Base-by-base conservation (phyloP, 2,797 vertebrate genomes). In the Hippoglossus hippoglossus region DNA sequence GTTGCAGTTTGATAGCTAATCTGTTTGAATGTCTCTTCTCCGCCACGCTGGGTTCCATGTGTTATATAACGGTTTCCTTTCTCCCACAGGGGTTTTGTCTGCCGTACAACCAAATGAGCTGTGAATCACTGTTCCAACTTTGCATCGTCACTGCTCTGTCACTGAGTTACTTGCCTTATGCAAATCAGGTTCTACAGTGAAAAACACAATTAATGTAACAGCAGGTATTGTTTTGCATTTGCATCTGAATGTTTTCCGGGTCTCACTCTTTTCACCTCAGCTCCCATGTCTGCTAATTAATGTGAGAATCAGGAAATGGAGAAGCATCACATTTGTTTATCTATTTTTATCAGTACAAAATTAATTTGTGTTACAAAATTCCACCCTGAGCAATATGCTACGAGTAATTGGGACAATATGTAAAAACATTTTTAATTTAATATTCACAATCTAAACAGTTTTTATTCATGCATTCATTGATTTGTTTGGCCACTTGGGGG, bases 31-130 rank as follows among this genome's bases (percentile, higher is more conserved):
- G 83, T 73, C 36, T 81, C 44, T 59, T 60, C 81, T 79, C 75
- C 61, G 58, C 79, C 71, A 72, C 41, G 7, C 63, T 71, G 77
- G 56, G 28, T 78, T 71, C 59, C 25, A 58, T 3, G 55, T 51
- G 70, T 89, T 91, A 84, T 58, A 44, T 84, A 90, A 84, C 71
- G 0, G 63, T 24, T 68, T 85, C 39, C 66, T 54, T 66, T 77
- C 51, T 60, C 81, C 77, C 64, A 21, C 50, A 2, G 22, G 77
- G 50, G 66, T 73, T 46, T 46, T 36, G 18, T 73, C 55, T 81
- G 62, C 65, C 47, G 7, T 11, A 41, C 79, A 63, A 68, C 75
- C 71, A 85, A 64, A 75, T 53, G 49, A 71, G 71, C 80, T 70
- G 76, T 70, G 84, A 83, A 69, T 73, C 46, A 66, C 28, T 61